These are phyloP conservation scores for Mobula hypostoma DNA, from an alignment of 2,113 vertebrate species.

Conservation along the genomic window DNA sequence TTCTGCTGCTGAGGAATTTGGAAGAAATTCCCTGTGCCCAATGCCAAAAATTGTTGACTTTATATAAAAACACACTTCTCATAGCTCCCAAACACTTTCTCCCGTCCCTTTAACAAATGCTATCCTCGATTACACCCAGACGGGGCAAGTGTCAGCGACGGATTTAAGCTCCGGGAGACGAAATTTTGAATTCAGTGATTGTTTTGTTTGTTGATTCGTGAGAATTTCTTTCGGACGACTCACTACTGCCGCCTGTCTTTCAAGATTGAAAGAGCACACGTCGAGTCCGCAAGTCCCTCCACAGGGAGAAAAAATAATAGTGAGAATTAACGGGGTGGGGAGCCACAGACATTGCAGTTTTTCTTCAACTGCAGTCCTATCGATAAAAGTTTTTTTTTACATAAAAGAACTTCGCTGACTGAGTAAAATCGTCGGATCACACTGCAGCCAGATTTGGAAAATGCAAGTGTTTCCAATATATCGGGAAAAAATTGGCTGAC, in stretches of 20 bases:
- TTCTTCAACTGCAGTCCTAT: not conserved
- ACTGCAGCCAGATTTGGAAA: not conserved
- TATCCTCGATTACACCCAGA: not conserved
- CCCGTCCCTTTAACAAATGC: not conserved
- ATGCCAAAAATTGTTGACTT: not conserved
- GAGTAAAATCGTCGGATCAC: not conserved
- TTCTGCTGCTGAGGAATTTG: not conserved
- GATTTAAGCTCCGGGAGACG: not conserved
- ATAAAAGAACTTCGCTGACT: not conserved
- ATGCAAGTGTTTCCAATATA: not conserved
- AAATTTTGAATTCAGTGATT: not conserved
- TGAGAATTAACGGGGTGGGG: not conserved
- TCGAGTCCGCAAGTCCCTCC: not conserved
- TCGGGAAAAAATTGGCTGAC: not conserved
- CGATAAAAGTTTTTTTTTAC: not conserved
- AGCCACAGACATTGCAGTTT: not conserved
- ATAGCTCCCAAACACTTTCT: not conserved
- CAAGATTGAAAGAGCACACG: not conserved
- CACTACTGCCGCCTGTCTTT: constrained; percentile 23
- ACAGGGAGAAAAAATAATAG: not conserved
- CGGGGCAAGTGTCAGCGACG: not conserved
- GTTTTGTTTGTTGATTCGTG: constrained; percentile 4
- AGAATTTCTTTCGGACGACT: not conserved
- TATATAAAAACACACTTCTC: not conserved
- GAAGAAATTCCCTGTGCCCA: not conserved